phyloP scores from a whole-genome alignment of 1,140 invertebrate genomes.

The Drosophila ogumai region DNA sequence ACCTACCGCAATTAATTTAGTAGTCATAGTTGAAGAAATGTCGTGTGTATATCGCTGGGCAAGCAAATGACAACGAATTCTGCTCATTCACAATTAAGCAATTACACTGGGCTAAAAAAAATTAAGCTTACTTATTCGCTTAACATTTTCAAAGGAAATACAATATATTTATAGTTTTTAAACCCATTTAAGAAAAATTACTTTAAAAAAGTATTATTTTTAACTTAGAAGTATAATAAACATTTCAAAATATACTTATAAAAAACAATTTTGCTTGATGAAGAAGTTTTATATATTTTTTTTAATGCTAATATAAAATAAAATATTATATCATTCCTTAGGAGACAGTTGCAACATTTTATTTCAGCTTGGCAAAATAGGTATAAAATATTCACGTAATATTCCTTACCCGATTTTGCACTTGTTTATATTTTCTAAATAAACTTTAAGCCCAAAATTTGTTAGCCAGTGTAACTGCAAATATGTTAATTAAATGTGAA shows the following conservation, averaged over 20 bases:
- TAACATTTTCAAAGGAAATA: background rate
- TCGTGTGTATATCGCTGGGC: slow-evolving; percentile 3
- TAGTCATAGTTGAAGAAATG: slow-evolving; percentile 21
- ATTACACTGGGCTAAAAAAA: background rate
- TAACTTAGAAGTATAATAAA: too few species aligned
- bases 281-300: too few species aligned
- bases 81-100: slow-evolving; percentile 15
- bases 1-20: slow-evolving; percentile 71
- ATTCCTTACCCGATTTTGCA: too few species aligned
- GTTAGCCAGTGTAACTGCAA: slow-evolving; percentile 9
- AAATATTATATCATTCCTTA: background rate
- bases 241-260: too few species aligned
- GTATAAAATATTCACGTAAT: too few species aligned
- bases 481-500: slow-evolving; percentile 41
- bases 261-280: too few species aligned
- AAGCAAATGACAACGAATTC: slow-evolving; percentile 10
- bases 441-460: background rate
- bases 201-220: too few species aligned
- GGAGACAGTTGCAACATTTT: background rate
- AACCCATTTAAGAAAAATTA: too few species aligned
- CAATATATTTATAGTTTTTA: too few species aligned
- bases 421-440: too few species aligned
- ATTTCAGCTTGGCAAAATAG: background rate
- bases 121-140: background rate
- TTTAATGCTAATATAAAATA: background rate